These are phyloP conservation scores for Ictalurus furcatus DNA, from an alignment of 2,113 vertebrate species.

Conservation along the genomic window DNA sequence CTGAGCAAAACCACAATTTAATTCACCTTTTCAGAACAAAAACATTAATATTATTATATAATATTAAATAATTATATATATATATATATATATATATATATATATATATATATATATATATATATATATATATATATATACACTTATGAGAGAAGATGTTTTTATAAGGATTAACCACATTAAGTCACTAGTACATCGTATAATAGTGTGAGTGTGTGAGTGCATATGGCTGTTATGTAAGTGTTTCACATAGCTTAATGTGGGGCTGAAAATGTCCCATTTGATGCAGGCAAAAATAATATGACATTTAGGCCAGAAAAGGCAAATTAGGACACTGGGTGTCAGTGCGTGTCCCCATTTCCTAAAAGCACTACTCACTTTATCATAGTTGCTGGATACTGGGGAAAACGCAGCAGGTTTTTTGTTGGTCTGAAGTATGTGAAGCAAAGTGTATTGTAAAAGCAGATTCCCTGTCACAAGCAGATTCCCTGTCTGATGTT, in stretches of 20 bases:
- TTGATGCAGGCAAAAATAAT: constrained; percentile 52
- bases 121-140: no score
- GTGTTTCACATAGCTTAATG: constrained; percentile 31
- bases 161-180: background rate
- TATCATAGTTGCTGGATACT: constrained; percentile 3
- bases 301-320: constrained; percentile 47
- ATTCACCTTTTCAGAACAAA: background rate
- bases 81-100: no score
- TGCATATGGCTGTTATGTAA: constrained; percentile 28
- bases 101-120: no score
- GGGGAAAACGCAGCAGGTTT: background rate
- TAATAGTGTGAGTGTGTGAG: background rate
- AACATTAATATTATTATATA: no score
- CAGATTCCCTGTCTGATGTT: background rate
- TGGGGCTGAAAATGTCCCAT: constrained; percentile 42
- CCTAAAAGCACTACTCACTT: constrained; percentile 25
- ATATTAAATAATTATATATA: no score
- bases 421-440: background rate
- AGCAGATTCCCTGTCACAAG: background rate
- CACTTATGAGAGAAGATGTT: background rate
- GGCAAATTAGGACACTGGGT: constrained; percentile 34
- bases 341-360: constrained; percentile 32
- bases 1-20: background rate
- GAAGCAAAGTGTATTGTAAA: background rate
- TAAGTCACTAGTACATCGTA: background rate